Conservation (phyloP, 2,113 vertebrate genomes). For the Atractosteus spatula region DNA sequence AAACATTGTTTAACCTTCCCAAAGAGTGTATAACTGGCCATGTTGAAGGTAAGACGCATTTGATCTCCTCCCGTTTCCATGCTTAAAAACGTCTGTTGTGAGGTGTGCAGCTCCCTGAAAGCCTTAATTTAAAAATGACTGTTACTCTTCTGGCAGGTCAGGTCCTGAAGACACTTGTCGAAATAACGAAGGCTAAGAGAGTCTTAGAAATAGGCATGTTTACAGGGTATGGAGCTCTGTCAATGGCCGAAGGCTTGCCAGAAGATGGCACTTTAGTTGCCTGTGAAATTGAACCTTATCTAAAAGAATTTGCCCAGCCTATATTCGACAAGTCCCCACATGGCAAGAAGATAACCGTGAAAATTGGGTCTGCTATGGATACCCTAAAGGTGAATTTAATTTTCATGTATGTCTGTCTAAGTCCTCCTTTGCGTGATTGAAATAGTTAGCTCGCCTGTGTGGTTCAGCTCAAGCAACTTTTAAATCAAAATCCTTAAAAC, state of each 20-base stretch:
- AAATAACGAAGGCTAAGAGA: conserved; percentile 53
- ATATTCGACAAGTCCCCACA: conserved; percentile 62
- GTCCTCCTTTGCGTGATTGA: too few species aligned
- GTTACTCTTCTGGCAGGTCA: conserved; percentile 44
- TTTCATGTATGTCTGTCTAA: too few species aligned
- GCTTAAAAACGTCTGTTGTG: neutral
- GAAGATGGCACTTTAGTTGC: conserved; percentile 59
- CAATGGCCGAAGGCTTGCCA: conserved; percentile 62
- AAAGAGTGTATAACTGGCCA: conserved; percentile 65
- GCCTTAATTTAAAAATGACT: too few species aligned
- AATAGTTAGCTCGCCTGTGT: too few species aligned
- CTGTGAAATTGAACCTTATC: conserved; percentile 51
- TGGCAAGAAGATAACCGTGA: conserved; percentile 60
- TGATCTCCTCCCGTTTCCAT: too few species aligned
- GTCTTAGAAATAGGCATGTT: conserved; percentile 64
- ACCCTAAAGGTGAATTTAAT: conserved; percentile 54
- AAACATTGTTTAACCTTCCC: conserved; percentile 53
- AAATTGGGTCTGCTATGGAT: conserved; percentile 56
- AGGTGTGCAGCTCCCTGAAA: too few species aligned
- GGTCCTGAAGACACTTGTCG: conserved; percentile 62
- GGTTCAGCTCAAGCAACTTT: too few species aligned
- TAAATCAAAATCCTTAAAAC: too few species aligned
- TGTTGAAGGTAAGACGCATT: conserved; percentile 49
- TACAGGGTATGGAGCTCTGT: conserved; percentile 59
- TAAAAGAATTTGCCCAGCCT: conserved; percentile 60